Conservation (phyloP, 2,113 vertebrate genomes). For the Sebastes fasciatus region DNA sequence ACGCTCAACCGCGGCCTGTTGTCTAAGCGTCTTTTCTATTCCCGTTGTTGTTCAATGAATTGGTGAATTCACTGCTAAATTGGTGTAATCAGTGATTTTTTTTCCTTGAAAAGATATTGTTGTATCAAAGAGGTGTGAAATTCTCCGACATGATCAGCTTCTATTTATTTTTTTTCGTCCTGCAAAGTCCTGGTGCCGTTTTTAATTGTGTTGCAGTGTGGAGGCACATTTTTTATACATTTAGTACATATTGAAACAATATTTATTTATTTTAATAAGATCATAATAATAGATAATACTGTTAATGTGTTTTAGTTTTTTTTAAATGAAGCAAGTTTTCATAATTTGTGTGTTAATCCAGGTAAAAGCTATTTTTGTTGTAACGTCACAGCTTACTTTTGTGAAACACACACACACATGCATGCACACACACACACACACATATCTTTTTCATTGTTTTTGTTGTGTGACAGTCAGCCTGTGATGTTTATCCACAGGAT, state of each 20-base stretch:
- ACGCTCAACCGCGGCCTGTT: neutral
- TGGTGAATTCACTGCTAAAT: neutral
- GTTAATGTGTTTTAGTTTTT: neutral
- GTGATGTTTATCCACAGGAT: conserved; percentile 87
- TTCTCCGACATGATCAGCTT: neutral
- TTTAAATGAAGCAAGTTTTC: neutral
- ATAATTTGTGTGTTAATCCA: conserved; percentile 2
- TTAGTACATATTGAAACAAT: neutral
- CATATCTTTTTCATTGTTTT: conserved; percentile 19
- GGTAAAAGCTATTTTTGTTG: conserved; percentile 4
- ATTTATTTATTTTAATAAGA: neutral
- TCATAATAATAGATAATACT: neutral
- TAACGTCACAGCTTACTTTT: conserved; percentile 5
- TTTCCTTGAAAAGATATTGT: neutral
- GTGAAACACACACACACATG: conserved; percentile 16
- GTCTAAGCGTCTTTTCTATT: conserved; percentile 1
- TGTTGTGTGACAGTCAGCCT: conserved; percentile 58
- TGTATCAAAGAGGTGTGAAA: neutral
- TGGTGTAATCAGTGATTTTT: neutral
- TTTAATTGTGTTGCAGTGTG: neutral
- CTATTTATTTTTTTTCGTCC: neutral
- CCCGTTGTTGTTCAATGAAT: neutral
- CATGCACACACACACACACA: neutral
- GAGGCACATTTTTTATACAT: neutral
- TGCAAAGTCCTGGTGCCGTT: neutral